phyloP scores from a whole-genome alignment of 2,888 invertebrate genomes.

The Deroplatys truncata region DNA sequence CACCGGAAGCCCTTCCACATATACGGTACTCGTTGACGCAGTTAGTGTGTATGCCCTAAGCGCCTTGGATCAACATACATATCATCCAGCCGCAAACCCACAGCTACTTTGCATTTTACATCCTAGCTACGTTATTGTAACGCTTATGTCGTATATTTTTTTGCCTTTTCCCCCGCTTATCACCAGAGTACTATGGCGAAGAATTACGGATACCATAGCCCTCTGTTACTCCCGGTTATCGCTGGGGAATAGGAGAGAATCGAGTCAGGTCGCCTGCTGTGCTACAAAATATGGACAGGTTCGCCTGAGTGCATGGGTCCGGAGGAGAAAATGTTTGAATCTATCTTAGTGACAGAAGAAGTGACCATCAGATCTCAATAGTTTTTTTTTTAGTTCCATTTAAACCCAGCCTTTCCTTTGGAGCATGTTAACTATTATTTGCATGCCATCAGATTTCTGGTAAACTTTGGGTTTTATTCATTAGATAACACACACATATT shows the following conservation, averaged over 20 bases:
- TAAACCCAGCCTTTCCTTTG: too few relatives aligned
- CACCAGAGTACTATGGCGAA: not conserved
- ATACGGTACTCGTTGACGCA: not conserved
- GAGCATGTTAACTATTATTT: too few relatives aligned
- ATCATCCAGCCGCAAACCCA: not conserved
- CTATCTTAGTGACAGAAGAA: too few relatives aligned
- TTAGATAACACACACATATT: too few relatives aligned
- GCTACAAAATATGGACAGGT: not conserved
- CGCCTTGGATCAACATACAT: not conserved
- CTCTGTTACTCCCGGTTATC: not conserved
- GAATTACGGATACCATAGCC: not conserved
- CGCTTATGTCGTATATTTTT: not conserved
- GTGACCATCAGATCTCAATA: too few relatives aligned
- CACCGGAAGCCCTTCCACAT: not conserved
- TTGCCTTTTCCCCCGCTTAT: not conserved
- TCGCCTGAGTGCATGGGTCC: not conserved
- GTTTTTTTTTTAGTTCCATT: too few relatives aligned
- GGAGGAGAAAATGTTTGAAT: not conserved
- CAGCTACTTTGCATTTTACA: constrained; percentile 1
- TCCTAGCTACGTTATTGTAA: not conserved
- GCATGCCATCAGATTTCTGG: too few relatives aligned
- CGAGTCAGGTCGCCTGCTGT: not conserved
- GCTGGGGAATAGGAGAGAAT: not conserved
- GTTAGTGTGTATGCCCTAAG: not conserved
- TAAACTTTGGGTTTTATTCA: too few relatives aligned